Evolutionary conservation across 2,888 invertebrate species (phyloP).

Genomic region (Xanthorhoe designata): DNA sequence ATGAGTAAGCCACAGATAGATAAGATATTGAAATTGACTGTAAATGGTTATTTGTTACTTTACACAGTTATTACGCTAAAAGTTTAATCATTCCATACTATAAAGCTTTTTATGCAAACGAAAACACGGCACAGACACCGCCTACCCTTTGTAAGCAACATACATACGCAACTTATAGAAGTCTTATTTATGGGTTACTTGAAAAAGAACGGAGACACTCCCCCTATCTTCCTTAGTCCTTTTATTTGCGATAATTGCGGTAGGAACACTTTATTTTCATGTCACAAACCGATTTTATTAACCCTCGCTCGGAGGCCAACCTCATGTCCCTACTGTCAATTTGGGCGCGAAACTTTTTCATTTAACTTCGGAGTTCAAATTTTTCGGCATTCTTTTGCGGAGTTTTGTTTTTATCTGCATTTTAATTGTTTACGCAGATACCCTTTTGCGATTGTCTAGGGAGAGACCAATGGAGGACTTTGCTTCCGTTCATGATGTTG

Average conservation of each 20-base stretch:
- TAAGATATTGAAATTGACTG: no score
- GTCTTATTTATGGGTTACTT: not conserved
- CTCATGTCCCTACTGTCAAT: slow-evolving; percentile 76
- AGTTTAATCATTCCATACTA: no score
- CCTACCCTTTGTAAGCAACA: not conserved
- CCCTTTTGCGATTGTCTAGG: not conserved
- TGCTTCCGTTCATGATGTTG: not conserved
- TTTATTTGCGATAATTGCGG: slow-evolving; percentile 57
- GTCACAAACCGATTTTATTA: slow-evolving; percentile 67
- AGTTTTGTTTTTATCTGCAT: slow-evolving; percentile 59
- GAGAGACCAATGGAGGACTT: not conserved
- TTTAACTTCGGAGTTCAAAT: slow-evolving; percentile 76
- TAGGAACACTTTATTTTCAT: slow-evolving; percentile 59
- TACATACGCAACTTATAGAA: not conserved
- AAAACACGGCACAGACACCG: not conserved
- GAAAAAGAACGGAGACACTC: not conserved
- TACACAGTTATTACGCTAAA: no score
- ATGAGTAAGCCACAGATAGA: no score
- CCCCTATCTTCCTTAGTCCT: slow-evolving; percentile 23
- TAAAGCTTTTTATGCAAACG: not conserved
- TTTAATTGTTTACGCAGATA: slow-evolving; percentile 31
- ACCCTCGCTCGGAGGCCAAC: slow-evolving; percentile 52
- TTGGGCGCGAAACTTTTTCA: slow-evolving; percentile 78
- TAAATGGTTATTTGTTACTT: no score
- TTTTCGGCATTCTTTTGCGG: slow-evolving; percentile 70